Evolutionary conservation across 2,113 vertebrate genomes (phyloP), one percentile per base, ranked within the genome.

Genomic region (Alexandromys fortis): DNA sequence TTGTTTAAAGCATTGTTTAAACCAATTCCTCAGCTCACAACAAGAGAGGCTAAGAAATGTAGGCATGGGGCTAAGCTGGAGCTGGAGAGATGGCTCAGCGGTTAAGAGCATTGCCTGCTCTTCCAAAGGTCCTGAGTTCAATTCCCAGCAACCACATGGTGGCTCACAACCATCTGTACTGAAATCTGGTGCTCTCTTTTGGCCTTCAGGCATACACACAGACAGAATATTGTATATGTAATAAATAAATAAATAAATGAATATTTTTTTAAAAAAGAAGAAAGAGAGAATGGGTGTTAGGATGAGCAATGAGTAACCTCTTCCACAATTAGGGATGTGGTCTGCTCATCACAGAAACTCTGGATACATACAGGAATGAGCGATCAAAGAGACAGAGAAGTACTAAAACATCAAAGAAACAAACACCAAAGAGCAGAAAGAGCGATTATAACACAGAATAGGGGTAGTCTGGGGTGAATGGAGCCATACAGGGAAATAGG

Each of bases 271-370:
- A 52, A 52, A 52, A 52, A 89, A 83, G 28, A 95, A 82, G 49
- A 93, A 91, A 22, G 14, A 21, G 2, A 89, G 16, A 19, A 30
- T 93, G 26, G 45, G 49, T 72, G 86, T 42, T 77, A 28, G 91
- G 35, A 95, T 70, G 33, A 82, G 7, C 30, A 92, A 49, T 92
- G 81, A 83, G 33, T 55, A 94, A 38, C n/a, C 21, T 92, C 73
- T 86, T 1, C n/a, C 42, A 65, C 49, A 77, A 70, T 5, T 4
- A 7, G 13, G 16, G 33, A 45, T 83, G 7, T 83, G 5, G 24
- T 30, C n/a, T 92, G 58, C 14, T 88, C 35, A 49, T 21, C 68
- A 83, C 30, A 75, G 72, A 35, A 79, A 73, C 19, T 75, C 55
- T 81, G 5, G 9, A 85, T 86, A 55, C 10, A 63, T 38, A 75